phyloP scores from a whole-genome alignment of 2,888 invertebrate genomes.

The Eulithis testata region DNA sequence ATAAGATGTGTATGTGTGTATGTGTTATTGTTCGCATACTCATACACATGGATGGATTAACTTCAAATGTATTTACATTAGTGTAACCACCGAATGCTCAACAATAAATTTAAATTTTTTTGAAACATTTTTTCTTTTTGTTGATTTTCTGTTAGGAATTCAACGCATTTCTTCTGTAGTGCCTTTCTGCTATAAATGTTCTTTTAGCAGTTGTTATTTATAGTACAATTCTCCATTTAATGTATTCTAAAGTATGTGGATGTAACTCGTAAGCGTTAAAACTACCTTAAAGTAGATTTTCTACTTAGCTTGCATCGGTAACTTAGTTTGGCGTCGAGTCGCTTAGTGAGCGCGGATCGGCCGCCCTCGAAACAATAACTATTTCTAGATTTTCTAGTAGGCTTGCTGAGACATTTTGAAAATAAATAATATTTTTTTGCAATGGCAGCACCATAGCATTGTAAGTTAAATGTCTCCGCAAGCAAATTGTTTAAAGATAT shows the following conservation, averaged over 20 bases:
- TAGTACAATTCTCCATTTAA: constrained; percentile 37
- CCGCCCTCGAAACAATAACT: constrained; percentile 72
- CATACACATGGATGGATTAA: constrained; percentile 39
- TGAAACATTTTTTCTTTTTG: constrained; percentile 41
- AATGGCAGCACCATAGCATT: constrained; percentile 27
- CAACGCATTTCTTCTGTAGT: constrained; percentile 60
- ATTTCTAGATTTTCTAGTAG: constrained; percentile 44
- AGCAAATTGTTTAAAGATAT: constrained; percentile 55
- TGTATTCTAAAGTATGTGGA: constrained; percentile 32
- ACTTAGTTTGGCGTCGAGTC: constrained; percentile 27
- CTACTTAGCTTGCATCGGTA: constrained; percentile 46
- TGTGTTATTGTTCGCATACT: constrained; percentile 17
- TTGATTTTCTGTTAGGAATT: constrained; percentile 32
- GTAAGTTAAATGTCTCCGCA: constrained; percentile 58
- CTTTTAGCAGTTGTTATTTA: constrained; percentile 43
- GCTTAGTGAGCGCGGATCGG: constrained; percentile 51
- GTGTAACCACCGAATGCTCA: constrained; percentile 58
- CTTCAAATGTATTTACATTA: constrained; percentile 27
- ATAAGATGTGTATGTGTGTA: background rate
- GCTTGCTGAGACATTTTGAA: constrained; percentile 63
- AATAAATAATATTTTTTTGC: constrained; percentile 25
- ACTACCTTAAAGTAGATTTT: constrained; percentile 63
- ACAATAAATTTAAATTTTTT: constrained; percentile 48
- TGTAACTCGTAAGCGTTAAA: constrained; percentile 46
- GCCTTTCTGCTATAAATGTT: constrained; percentile 55